Evolutionary conservation across 2,113 vertebrate species (phyloP), one percentile per base, ranked within the genome.

Genomic region (Leptodactylus fuscus): DNA sequence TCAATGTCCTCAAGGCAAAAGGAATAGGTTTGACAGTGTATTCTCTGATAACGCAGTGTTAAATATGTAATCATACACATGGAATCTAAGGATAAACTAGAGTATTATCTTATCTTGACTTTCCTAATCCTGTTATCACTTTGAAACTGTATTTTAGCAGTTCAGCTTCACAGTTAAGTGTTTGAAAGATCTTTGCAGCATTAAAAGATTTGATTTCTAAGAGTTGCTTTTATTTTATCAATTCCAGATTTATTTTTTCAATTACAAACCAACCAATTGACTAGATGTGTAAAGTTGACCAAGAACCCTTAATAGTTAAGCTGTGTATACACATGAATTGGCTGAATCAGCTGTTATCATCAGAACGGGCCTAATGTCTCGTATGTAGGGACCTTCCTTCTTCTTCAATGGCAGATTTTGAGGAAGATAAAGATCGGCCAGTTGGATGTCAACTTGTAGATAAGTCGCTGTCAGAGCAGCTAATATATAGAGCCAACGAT

Each of bases 81-180:
- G 2, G 70, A 11, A 73, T 24, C 70, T 44, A n/a, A 73, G 69
- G 70, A 73, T 73, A 46, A 44, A 46, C 70, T 44, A 38, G 38
- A 73, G 70, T 73, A 24, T 73, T 73, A 73, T 73, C 70, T 73
- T 73, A 73, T 73, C 70, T 73, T 24, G 36, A 71, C 20, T 24
- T 73, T 46, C 22, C 36, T 46, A 73, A 46, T 73, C 38, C 70
- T 44, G 38, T 44, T 73, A 73, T 73, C 70, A 73, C 70, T 46
- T 46, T 24, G 22, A 22, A 46, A 34, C 70, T 73, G 70, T n/a
- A 73, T 22, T 41, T 41, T 73, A 73, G 38, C 38, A 44, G 38
- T 44, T 24, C 36, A 73, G 38, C 22, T 73, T 46, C 70, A 73
- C 70, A 24, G 20, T 46, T 73, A 46, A 73, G 38, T 24, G 24